Evolutionary conservation across 23 tunicate species (phyloP), one percentile per base, ranked within the genome.

Genomic region (Phallusia fumigata): DNA sequence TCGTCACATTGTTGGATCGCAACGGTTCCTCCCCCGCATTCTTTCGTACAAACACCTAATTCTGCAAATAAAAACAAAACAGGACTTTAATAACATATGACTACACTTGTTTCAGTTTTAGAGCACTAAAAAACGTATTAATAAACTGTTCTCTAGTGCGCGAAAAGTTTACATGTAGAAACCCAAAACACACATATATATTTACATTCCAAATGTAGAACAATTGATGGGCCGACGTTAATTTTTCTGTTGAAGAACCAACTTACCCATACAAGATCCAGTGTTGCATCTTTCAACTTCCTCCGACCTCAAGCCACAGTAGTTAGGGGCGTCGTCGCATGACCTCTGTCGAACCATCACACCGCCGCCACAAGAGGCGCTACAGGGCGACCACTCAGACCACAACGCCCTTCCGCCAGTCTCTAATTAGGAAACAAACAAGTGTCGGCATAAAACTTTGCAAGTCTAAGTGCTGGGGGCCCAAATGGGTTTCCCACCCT

Each of bases 331-430:
- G 16, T 75, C 19, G 0, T 33, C 36, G n/a, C 86, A 83, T 73
- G 28, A 83, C 50, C 36, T 74, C 10, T 79, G 52, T 74, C 64
- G 40, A 34, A 18, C 74, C 52, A 58, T 75, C 40, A 53, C 76
- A 19, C 86, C 86, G 21, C 86, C 86, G 35, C 86, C 86, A 74
- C 86, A 83, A 13, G 83, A 28, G 35, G 65, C 83, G 65, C 32
- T 33, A 52, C 83, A 80, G 64, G 22, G 18, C 35, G 83, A 52
- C 83, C 83, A 80, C n/a, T 33, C 51, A 16, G 80, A 77, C 80
- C 80, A 77, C 26, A 58, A 1, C 69, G 69, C 8, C 28, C 69
- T 22, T 24, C 28, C 69, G 11, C 69, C 69, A 5, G 28, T 58
- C 28, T 58, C 69, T 58, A 24, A 24, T 6, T n/a, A 58, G 13